phyloP scores from a whole-genome alignment of 2,888 invertebrate species.

The Nudaria mundana region DNA sequence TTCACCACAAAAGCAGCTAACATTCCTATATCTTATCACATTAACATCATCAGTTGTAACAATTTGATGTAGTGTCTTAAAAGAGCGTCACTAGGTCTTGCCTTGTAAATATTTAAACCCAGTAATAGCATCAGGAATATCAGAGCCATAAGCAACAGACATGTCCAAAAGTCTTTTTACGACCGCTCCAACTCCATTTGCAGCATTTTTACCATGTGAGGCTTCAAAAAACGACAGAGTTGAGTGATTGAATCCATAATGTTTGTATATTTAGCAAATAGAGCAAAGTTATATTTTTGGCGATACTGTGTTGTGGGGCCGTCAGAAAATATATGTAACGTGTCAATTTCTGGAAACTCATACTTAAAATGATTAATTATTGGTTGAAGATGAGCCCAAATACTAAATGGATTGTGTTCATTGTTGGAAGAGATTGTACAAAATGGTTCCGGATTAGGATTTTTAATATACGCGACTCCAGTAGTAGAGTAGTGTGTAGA shows the following conservation, averaged over 20 bases:
- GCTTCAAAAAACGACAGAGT: too few species aligned
- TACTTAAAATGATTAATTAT: neutral
- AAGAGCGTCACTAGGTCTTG: too few species aligned
- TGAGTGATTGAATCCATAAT: too few species aligned
- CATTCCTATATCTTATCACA: too few species aligned
- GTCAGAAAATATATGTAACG: neutral
- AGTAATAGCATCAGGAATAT: neutral
- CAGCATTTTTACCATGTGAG: neutral
- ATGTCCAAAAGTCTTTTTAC: neutral
- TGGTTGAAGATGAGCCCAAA: neutral
- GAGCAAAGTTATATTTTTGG: neutral
- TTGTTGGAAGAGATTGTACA: neutral
- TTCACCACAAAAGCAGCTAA: too few species aligned
- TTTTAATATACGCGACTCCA: neutral
- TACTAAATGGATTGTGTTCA: neutral
- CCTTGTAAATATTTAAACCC: too few species aligned
- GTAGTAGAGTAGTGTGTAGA: neutral
- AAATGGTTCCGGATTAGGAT: neutral
- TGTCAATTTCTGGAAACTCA: neutral
- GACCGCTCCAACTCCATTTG: neutral
- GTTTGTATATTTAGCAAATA: too few species aligned
- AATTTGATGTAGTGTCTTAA: too few species aligned
- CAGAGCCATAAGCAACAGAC: neutral
- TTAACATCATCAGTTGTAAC: too few species aligned
- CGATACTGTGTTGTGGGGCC: neutral